Conservation (phyloP, 2,113 vertebrate species). For the Saccopteryx leptura region DNA sequence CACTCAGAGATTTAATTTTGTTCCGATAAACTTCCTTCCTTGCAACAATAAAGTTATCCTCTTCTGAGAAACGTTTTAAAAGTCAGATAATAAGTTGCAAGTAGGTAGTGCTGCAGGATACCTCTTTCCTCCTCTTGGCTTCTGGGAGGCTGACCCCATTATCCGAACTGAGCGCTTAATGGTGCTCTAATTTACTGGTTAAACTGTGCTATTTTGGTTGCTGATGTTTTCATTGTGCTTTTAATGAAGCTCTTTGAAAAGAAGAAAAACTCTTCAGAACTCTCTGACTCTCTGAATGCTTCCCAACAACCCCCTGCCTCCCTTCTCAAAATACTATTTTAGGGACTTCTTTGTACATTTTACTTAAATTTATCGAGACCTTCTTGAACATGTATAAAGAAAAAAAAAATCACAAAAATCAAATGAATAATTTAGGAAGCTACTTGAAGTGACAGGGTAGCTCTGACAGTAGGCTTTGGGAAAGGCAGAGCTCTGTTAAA, state of each 20-base stretch:
- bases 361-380: constrained; percentile 56
- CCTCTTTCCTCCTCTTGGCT: background rate
- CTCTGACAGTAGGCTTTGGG: constrained; percentile 26
- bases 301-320: background rate
- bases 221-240: constrained; percentile 46
- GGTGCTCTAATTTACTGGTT: background rate
- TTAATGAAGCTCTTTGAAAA: constrained; percentile 62
- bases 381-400: constrained; percentile 34
- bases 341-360: constrained; percentile 2
- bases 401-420: constrained; percentile 64
- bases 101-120: background rate
- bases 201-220: background rate
- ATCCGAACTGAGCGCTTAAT: constrained; percentile 42
- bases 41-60: constrained; percentile 39
- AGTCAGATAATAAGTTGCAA: background rate
- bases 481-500: constrained; percentile 56
- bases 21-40: background rate
- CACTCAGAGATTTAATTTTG: constrained; percentile 5
- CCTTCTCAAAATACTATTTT: background rate
- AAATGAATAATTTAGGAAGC: constrained; percentile 72
- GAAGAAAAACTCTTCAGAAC: background rate
- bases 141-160: background rate
- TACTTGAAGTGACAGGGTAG: constrained; percentile 35
- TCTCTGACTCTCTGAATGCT: background rate
- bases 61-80: constrained; percentile 17